These are phyloP conservation scores for Pammene fasciana DNA, from an alignment of 2,888 invertebrate species.

Conservation along the genomic window DNA sequence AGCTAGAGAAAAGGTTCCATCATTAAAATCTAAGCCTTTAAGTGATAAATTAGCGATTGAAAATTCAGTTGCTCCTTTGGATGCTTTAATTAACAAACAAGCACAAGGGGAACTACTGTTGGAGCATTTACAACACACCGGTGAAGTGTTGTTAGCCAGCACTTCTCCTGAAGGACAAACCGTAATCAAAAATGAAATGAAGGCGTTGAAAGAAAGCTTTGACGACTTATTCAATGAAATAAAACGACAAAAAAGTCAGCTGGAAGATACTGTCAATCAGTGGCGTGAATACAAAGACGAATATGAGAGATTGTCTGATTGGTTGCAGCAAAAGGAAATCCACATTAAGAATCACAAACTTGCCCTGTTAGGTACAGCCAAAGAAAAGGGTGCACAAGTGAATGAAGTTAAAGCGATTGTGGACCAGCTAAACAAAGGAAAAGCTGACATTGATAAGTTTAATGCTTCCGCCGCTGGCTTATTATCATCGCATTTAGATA, in stretches of 20 bases:
- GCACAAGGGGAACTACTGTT: constrained; percentile 94
- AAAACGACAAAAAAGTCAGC: constrained; percentile 91
- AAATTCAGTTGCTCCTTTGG: constrained; percentile 93
- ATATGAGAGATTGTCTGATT: constrained; percentile 94
- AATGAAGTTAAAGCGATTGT: constrained; percentile 91
- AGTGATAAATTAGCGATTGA: constrained; percentile 95
- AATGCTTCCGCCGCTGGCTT: constrained; percentile 90
- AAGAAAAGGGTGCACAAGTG: constrained; percentile 93
- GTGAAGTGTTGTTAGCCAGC: constrained; percentile 92
- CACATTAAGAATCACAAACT: constrained; percentile 95
- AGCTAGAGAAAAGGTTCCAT: constrained; percentile 94
- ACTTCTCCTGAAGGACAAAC: constrained; percentile 92
- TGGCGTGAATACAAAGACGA: constrained; percentile 97
- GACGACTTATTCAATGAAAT: constrained; percentile 93
- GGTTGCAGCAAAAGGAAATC: constrained; percentile 96
- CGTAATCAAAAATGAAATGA: constrained; percentile 92
- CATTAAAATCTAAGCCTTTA: constrained; percentile 91
- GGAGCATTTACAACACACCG: constrained; percentile 93
- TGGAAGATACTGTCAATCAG: constrained; percentile 91
- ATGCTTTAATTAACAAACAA: constrained; percentile 93
- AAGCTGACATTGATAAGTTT: constrained; percentile 91
- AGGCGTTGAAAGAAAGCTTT: constrained; percentile 92
- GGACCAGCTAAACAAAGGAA: constrained; percentile 88
- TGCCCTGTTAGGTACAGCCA: constrained; percentile 89
- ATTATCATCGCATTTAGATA: constrained; percentile 92